These are phyloP conservation scores for Aphrophora alni DNA, from an alignment of 2,888 invertebrate species.

Conservation along the genomic window DNA sequence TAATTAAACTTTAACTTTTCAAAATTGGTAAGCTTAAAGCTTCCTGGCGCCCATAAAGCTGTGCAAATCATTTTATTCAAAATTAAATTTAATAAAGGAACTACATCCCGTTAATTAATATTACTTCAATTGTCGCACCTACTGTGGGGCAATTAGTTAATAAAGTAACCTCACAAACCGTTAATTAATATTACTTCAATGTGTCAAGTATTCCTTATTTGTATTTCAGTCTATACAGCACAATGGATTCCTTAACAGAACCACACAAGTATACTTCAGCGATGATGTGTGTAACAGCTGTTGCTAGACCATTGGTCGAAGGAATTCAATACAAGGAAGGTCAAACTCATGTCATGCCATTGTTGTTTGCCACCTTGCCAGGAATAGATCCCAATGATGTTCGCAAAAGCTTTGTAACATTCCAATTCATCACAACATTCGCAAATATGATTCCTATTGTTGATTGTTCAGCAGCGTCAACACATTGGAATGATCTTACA, in stretches of 20 bases:
- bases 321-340: constrained; percentile 71
- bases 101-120: too few species aligned
- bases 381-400: constrained; percentile 92
- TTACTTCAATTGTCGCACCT: too few species aligned
- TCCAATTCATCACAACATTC: constrained; percentile 79
- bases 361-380: constrained; percentile 80
- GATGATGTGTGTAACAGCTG: constrained; percentile 72
- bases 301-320: constrained; percentile 69
- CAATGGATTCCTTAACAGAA: constrained; percentile 85
- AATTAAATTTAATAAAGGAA: too few species aligned
- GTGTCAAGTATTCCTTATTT: too few species aligned
- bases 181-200: too few species aligned
- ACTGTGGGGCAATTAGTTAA: too few species aligned
- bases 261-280: constrained; percentile 82
- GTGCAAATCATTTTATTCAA: too few species aligned
- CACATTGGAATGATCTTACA: constrained; percentile 55
- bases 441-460: constrained; percentile 81
- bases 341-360: constrained; percentile 79
- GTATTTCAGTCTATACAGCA: constrained; percentile 67
- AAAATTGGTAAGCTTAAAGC: too few species aligned
- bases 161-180: too few species aligned
- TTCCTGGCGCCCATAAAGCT: too few species aligned
- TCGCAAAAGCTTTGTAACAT: constrained; percentile 74
- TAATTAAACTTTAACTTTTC: too few species aligned
- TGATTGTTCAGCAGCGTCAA: constrained; percentile 80